Conservation (phyloP, 1,140 invertebrate genomes). For the Triops longicaudatus region DNA sequence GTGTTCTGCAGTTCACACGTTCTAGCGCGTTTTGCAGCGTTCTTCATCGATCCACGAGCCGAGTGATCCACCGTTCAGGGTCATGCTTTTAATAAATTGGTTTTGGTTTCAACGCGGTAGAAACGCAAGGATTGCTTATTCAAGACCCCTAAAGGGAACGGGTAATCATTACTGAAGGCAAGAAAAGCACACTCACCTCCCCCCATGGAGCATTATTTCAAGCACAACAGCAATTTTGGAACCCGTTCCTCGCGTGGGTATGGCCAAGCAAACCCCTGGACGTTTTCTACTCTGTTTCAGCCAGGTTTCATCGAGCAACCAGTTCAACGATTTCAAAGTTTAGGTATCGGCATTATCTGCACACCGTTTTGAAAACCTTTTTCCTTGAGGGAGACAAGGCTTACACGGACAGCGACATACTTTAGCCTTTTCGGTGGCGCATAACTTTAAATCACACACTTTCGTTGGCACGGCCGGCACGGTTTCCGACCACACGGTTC, state of each 20-base stretch:
- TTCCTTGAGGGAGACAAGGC: neutral
- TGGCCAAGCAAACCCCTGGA: neutral
- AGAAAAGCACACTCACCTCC: neutral
- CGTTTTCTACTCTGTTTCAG: neutral
- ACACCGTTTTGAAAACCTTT: neutral
- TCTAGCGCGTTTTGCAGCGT: constrained; percentile 64
- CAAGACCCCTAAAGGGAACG: neutral
- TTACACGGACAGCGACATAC: neutral
- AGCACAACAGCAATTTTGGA: neutral
- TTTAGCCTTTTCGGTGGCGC: neutral
- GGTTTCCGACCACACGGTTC: neutral
- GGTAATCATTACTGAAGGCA: neutral
- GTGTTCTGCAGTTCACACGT: constrained; percentile 71
- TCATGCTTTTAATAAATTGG: constrained; percentile 30
- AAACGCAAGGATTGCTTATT: neutral
- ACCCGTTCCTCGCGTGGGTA: neutral
- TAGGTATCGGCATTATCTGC: neutral
- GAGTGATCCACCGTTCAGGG: constrained; percentile 54
- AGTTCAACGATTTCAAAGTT: neutral
- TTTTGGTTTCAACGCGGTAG: neutral
- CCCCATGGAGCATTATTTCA: neutral
- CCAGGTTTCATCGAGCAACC: neutral
- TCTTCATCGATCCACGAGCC: constrained; percentile 71
- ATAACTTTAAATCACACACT: neutral
- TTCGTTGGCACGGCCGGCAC: neutral